These are phyloP conservation scores for Alosa alosa DNA, from an alignment of 2,113 vertebrate genomes.

Conservation along the genomic window DNA sequence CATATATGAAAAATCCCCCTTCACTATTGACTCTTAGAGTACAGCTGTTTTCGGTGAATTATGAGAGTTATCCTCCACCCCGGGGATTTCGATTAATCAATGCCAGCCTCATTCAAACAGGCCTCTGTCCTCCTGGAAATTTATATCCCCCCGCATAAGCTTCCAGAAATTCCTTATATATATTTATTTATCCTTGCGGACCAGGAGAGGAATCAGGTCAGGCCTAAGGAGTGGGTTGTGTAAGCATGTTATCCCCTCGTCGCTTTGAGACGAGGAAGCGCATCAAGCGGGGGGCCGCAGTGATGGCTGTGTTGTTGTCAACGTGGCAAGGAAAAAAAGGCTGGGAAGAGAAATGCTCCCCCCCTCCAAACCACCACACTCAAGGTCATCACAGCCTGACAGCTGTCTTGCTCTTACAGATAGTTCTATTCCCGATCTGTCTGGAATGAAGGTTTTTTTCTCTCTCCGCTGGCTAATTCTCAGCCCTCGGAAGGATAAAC, in stretches of 20 bases:
- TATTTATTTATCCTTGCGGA: slow-evolving; percentile 40
- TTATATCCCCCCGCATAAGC: slow-evolving; percentile 44
- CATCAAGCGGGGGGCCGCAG: slow-evolving; percentile 17
- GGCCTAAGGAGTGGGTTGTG: slow-evolving; percentile 38
- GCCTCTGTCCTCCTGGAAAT: slow-evolving; percentile 52
- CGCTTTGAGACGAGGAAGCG: background rate
- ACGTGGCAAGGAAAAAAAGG: slow-evolving; percentile 46
- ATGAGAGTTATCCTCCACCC: slow-evolving; percentile 49
- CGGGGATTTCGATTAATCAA: slow-evolving; percentile 58
- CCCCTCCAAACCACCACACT: slow-evolving; percentile 56
- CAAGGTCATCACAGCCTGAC: slow-evolving; percentile 62
- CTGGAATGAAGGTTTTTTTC: slow-evolving; percentile 36
- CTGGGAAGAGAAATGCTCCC: slow-evolving; percentile 59
- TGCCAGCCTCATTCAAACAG: slow-evolving; percentile 52
- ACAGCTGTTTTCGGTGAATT: slow-evolving; percentile 50
- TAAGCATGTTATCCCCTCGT: slow-evolving; percentile 23
- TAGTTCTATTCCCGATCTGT: slow-evolving; percentile 44
- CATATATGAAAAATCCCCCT: slow-evolving; percentile 17
- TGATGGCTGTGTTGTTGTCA: slow-evolving; percentile 59
- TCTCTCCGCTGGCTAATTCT: background rate
- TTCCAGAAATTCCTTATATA: slow-evolving; percentile 37
- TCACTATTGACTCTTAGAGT: slow-evolving; percentile 39
- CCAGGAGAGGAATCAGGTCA: slow-evolving; percentile 42
- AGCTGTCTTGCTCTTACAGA: slow-evolving; percentile 53
- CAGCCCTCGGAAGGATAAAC: background rate